Evolutionary conservation across 2,888 invertebrate genomes (phyloP).

Genomic region (Sicus ferrugineus): DNA sequence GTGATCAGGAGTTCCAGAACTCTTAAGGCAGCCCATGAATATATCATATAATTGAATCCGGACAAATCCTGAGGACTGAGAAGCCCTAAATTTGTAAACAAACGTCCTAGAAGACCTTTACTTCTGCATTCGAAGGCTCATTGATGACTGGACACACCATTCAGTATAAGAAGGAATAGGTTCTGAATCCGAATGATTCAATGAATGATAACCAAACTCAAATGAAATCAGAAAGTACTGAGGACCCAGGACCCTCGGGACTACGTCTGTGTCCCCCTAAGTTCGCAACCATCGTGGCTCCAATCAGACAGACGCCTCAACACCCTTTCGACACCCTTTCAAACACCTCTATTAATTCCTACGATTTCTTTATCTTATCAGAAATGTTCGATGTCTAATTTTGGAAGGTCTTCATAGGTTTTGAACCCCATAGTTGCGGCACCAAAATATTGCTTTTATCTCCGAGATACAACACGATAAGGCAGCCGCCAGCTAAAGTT

Average conservation of each 20-base stretch:
- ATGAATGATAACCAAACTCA: too few relatives aligned
- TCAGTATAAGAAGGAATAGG: too few relatives aligned
- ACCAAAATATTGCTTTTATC: not conserved
- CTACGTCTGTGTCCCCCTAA: not conserved
- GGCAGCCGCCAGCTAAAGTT: not conserved
- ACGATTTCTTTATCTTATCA: not conserved
- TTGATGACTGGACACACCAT: too few relatives aligned
- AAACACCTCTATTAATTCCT: not conserved
- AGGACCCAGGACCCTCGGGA: not conserved
- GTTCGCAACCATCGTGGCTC: not conserved
- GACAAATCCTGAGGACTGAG: too few relatives aligned
- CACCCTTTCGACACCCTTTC: not conserved
- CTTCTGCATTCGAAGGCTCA: too few relatives aligned
- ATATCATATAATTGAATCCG: too few relatives aligned
- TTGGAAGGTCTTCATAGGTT: not conserved
- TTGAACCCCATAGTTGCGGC: not conserved
- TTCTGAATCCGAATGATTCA: too few relatives aligned
- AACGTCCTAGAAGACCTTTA: too few relatives aligned
- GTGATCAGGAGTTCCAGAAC: too few relatives aligned
- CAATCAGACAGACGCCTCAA: not conserved
- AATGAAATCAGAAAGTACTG: too few relatives aligned
- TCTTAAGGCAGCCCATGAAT: too few relatives aligned
- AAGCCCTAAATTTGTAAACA: too few relatives aligned
- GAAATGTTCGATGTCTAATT: not conserved
- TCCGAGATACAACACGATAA: not conserved